A percentile compares a stretch with the other conserved stretches of the same genome.
These are phyloP conservation scores for Cremastinae sp. DNA, from an alignment of 2,888 invertebrate species.

Conservation along the genomic window DNA sequence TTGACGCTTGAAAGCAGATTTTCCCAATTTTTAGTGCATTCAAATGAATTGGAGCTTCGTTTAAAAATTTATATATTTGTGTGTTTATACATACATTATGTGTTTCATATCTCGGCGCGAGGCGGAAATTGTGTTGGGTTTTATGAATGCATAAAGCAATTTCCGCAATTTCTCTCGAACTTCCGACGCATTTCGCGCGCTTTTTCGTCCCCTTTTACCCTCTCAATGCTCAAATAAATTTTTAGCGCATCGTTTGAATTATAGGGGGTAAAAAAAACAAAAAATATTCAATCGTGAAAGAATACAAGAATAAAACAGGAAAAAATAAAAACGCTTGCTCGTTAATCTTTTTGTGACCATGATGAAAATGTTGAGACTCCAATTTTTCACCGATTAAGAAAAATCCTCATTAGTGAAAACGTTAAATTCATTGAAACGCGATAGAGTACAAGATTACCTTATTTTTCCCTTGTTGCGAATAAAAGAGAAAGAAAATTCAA, in stretches of 20 bases:
- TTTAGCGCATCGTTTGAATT: slow-evolving; percentile 46
- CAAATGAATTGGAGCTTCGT: neutral
- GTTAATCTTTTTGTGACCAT: too few relatives aligned
- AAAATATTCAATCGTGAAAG: slow-evolving; percentile 1
- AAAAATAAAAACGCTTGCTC: too few relatives aligned
- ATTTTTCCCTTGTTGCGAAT: neutral
- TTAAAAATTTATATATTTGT: neutral
- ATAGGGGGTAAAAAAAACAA: slow-evolving; percentile 8
- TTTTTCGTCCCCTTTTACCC: slow-evolving; percentile 1
- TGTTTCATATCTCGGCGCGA: neutral
- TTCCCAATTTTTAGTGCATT: too few relatives aligned
- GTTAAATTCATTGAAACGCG: too few relatives aligned
- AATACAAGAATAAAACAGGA: too few relatives aligned
- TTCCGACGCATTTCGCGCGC: slow-evolving; percentile 34
- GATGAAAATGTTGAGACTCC: too few relatives aligned
- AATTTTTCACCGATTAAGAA: too few relatives aligned
- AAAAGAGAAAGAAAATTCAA: neutral
- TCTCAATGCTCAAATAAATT: slow-evolving; percentile 25
- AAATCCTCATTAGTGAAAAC: too few relatives aligned
- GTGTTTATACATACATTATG: neutral
- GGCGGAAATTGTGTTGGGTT: slow-evolving; percentile 8
- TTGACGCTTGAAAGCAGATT: too few relatives aligned
- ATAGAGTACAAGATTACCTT: neutral
- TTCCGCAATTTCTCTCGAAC: slow-evolving; percentile 53
- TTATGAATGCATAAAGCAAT: slow-evolving; percentile 56